Base-by-base conservation (phyloP, 1,140 invertebrate genomes). In the Drosophila ambigua region DNA sequence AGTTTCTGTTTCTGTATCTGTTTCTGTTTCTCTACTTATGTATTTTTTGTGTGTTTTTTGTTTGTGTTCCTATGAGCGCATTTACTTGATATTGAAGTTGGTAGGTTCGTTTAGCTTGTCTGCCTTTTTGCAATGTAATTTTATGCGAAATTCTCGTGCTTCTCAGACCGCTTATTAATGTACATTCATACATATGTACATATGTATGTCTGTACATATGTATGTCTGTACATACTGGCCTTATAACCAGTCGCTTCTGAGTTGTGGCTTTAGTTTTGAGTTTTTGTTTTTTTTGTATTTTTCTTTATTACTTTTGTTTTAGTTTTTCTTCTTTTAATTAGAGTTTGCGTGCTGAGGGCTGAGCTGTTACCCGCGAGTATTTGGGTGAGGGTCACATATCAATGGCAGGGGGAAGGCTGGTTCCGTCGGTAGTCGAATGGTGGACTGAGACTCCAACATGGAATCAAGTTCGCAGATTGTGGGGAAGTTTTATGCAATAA, bases 131-230 rank as follows among this genome's bases (percentile, higher is more conserved):
- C 44, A 57, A 13, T 15, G 46, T 68, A 77, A 82, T 78, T 82
- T 81, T 78, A 81, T 81, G 79, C 79, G 79, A 73, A 82, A 59
- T 82, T 82, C 69, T 83, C 79, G 79, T 74, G 79, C 54, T 78
- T 82, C 60, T 62, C 79, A 78, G 64, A 52, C 51, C 1, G 24
- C 35, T 23, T 45, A 35, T 63, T 7, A 31, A n/a, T 24, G 24
- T 48, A 13, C 41, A 50, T 48, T 49, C 41, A 23, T 43, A 15
- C 44, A 58, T 39, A 52, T 57, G 24, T 23, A 44, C 4, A 39
- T 35, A 31, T 31, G 28, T 31, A 31, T 23, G 23, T 24, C 0
- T 2, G 2, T 16, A 16, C 8, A 9, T 35, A 9, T 45, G 16
- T 11, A 24, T 44, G 16, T 11, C 16, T 39, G 46, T 41, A 53